phyloP scores from a whole-genome alignment of 1,140 invertebrate species.

The Drosophila pseudoobscura region DNA sequence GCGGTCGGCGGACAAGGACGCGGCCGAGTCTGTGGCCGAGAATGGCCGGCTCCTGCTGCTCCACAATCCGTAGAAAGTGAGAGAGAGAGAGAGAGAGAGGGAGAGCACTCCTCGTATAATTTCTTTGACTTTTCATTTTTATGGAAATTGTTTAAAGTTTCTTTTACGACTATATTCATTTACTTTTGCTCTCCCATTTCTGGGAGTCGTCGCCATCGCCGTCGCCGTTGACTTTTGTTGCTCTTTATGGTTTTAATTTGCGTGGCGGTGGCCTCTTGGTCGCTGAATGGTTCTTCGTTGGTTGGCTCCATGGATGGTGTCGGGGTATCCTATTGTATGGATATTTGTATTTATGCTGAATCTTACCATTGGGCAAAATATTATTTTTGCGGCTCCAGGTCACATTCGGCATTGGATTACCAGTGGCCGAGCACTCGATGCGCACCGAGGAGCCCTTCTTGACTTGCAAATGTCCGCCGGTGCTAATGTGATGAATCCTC shows the following conservation, averaged over 20 bases:
- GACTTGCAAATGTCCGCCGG: conserved; percentile 86
- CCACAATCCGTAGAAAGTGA: too few species aligned
- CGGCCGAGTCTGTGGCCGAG: too few species aligned
- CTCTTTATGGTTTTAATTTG: conserved; percentile 74
- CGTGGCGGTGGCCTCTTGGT: conserved; percentile 27
- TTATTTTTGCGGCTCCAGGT: conserved; percentile 88
- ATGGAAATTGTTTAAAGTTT: conserved; percentile 79
- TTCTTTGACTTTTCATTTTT: conserved; percentile 78
- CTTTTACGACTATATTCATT: conserved; percentile 70
- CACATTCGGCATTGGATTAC: conserved; percentile 87
- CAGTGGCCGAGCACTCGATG: conserved; percentile 87
- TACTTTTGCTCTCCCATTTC: conserved; percentile 38
- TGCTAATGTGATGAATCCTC: conserved; percentile 85
- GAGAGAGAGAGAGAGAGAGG: neutral
- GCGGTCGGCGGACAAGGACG: conserved; percentile 3
- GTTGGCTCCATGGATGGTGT: conserved; percentile 8
- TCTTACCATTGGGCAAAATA: conserved; percentile 86
- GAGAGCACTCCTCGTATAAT: conserved; percentile 39
- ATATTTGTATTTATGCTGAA: conserved; percentile 64
- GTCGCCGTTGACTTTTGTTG: conserved; percentile 43
- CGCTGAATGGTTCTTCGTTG: neutral
- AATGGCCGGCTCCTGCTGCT: too few species aligned
- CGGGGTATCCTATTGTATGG: conserved; percentile 26
- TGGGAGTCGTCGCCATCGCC: conserved; percentile 3
- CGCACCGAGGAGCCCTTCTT: conserved; percentile 87